Base-by-base conservation (phyloP, 2,797 vertebrate genomes). In the Hafferia zeledoni region DNA sequence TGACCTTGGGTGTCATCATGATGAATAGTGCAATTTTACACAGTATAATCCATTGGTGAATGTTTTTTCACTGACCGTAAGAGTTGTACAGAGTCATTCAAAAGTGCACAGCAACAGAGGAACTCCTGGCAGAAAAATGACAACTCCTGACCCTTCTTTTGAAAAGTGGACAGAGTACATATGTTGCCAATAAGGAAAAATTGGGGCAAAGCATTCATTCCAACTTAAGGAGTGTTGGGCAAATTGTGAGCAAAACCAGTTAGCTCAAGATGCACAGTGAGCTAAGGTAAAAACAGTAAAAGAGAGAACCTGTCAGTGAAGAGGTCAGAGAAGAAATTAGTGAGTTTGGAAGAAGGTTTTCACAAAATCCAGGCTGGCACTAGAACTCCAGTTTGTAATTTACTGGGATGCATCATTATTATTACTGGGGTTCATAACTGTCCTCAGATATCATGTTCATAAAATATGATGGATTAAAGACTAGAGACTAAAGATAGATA, bases 11-110 rank as follows among this genome's bases (percentile, higher is more conserved):
- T 78, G 81, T 82, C 81, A 84, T 25, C 50, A 15, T 83, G 86
- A 95, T 63, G 47, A 93, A 92, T 47, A 72, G 71, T 41, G 67
- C 83, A 79, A 71, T 90, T 93, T 87, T 84, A 78, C 57, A 80
- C 52, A 72, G 27, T 23, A 55, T 39, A 84, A 96, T 67, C 50
- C 65, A 69, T 70, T 64, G 55, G 43, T 64, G 46, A 79, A 90
- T 22, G 2, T 47, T 55, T 43, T 61, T 92, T 65, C 81, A 74
- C 52, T 77, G 43, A 55, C n/a, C 87, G 78, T 33, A 63, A 79
- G 78, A 79, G 37, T 37, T 12, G 5, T 67, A 56, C 47, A 3
- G 13, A 88, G 64, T 67, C 76, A 49, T 94, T 83, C 61, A 68
- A 56, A 92, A 87, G 30, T 46, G 30, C 64, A 79, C 14, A 80